These are phyloP conservation scores for Trypoxylus dichotomus DNA, from an alignment of 1,140 invertebrate genomes.

Conservation along the genomic window DNA sequence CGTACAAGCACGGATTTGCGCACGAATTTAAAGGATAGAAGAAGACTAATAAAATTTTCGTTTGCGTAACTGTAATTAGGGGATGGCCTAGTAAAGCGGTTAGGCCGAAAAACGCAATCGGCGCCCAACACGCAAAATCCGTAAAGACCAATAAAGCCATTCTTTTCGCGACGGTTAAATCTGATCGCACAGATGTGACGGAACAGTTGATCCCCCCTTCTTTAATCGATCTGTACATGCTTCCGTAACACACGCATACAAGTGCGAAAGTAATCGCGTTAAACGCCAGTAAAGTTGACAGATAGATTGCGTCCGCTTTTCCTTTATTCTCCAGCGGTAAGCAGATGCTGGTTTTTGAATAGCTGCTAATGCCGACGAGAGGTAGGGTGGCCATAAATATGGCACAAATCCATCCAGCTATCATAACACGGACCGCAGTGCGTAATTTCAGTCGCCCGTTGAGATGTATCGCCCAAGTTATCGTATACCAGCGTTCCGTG, in stretches of 20 bases:
- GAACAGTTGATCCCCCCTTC: slow-evolving; percentile 60
- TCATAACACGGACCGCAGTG: slow-evolving; percentile 70
- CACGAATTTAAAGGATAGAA: slow-evolving; percentile 93
- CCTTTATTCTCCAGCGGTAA: slow-evolving; percentile 70
- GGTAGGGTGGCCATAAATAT: slow-evolving; percentile 74
- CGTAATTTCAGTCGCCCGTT: slow-evolving; percentile 69
- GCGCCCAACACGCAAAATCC: slow-evolving; percentile 84
- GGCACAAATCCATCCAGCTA: slow-evolving; percentile 77
- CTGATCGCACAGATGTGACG: slow-evolving; percentile 64
- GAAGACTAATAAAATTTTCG: slow-evolving; percentile 87
- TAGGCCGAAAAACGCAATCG: slow-evolving; percentile 81
- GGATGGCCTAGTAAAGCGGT: slow-evolving; percentile 79
- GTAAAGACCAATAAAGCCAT: slow-evolving; percentile 88
- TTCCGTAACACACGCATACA: slow-evolving; percentile 79
- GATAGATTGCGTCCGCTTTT: slow-evolving; percentile 66
- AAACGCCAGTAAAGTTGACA: slow-evolving; percentile 69
- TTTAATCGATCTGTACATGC: slow-evolving; percentile 74
- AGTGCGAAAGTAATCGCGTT: slow-evolving; percentile 76
- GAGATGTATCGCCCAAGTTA: slow-evolving; percentile 81
- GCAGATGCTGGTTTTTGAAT: slow-evolving; percentile 70
- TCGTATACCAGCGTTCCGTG: slow-evolving; percentile 84
- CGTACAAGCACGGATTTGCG: slow-evolving; percentile 90
- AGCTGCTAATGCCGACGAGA: slow-evolving; percentile 78
- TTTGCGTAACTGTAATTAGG: slow-evolving; percentile 80
- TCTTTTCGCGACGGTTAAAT: slow-evolving; percentile 80